Evolutionary conservation across 2,888 invertebrate genomes (phyloP).

Genomic region (Yponomeuta cagnagella): DNA sequence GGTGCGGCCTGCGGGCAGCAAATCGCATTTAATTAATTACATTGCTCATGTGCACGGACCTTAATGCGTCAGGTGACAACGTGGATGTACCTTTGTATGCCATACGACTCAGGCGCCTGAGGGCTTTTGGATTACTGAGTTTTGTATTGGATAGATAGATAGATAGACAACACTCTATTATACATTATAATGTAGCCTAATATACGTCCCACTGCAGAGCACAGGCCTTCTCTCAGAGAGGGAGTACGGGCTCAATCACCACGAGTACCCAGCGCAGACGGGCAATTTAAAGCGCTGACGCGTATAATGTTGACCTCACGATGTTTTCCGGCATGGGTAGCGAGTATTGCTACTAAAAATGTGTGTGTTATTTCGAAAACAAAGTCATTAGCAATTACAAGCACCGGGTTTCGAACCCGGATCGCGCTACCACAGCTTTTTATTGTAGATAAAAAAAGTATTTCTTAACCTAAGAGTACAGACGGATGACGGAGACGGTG

Average conservation of each 20-base stretch:
- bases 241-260: no score
- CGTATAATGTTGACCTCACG: no score
- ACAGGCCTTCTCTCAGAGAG: no score
- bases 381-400: no score
- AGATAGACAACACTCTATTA: background rate
- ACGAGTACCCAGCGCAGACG: background rate
- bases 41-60: constrained; percentile 7
- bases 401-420: no score
- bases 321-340: background rate
- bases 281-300: background rate
- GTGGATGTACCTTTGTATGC: background rate
- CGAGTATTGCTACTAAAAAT: background rate
- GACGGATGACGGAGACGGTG: no score
- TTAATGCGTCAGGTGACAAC: constrained; percentile 5
- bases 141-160: background rate
- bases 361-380: no score
- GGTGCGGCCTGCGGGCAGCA: constrained; percentile 21
- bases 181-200: no score
- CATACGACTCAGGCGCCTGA: background rate
- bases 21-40: constrained; percentile 29
- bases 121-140: background rate
- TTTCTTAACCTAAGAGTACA: no score
- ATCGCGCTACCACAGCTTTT: no score
- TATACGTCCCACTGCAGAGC: no score
- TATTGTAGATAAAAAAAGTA: no score